These are phyloP conservation scores for Allacma fusca DNA, from an alignment of 2,888 invertebrate genomes.

Conservation along the genomic window DNA sequence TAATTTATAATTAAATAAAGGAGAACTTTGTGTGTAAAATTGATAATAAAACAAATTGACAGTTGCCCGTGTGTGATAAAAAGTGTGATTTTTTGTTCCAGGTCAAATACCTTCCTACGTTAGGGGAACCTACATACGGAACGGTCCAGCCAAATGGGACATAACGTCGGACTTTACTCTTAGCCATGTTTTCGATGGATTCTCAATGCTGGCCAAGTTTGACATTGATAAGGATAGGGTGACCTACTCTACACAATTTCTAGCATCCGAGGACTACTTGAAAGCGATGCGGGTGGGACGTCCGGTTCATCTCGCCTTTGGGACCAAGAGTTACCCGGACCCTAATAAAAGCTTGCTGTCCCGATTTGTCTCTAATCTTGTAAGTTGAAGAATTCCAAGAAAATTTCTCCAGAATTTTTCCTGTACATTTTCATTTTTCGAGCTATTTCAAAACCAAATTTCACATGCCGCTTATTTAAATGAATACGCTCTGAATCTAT, in stretches of 20 bases:
- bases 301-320: constrained; percentile 38
- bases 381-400: constrained; percentile 14
- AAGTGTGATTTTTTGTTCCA: constrained; percentile 41
- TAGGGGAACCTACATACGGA: constrained; percentile 64
- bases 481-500: no score
- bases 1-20: neutral
- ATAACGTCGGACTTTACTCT: constrained; percentile 64
- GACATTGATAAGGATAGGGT: neutral
- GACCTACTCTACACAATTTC: neutral
- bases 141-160: constrained; percentile 68
- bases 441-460: no score
- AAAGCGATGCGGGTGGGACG: constrained; percentile 33
- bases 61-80: no score
- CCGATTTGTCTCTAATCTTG: constrained; percentile 59
- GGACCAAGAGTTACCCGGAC: constrained; percentile 36
- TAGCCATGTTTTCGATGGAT: constrained; percentile 65
- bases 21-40: neutral
- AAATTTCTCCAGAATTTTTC: no score
- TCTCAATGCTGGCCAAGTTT: constrained; percentile 63
- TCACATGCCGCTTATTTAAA: no score
- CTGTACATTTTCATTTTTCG: no score
- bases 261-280: constrained; percentile 31
- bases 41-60: no score
- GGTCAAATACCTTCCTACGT: constrained; percentile 65
- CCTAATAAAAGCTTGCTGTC: constrained; percentile 38